Evolutionary conservation across 2,888 invertebrate species (phyloP), one percentile per base, ranked within the genome.

Genomic region (Apoda limacodes): DNA sequence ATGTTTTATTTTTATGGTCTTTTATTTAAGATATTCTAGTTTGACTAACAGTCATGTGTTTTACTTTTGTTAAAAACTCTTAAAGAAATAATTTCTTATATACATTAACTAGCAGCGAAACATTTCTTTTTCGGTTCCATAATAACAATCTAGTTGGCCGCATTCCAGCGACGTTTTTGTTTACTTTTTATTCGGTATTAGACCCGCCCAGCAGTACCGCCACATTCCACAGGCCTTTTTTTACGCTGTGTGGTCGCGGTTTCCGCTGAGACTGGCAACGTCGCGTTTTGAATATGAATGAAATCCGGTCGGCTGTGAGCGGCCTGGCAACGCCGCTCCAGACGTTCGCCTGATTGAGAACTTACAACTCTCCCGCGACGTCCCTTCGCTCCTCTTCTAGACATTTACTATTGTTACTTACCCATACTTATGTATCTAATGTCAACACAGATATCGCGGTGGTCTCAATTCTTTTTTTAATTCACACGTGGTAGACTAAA

Each of bases 231-330:
- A 70, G 64, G 66, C 76, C 65, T 67, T 72, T 78, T 78, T 76
- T 80, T 80, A 78, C 75, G 70, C 56, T 75, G 75, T 74, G 76
- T 75, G 75, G 75, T 74, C 78, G 78, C 72, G 72, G 76, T 80
- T 80, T 80, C 80, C 80, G 80, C 69, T 67, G 75, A 62, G 62
- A 66, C 66, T 74, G 76, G 80, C 78, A 78, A 80, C 78, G 74
- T 60, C 74, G 76, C 74, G 60, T 65, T 62, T 76, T 67, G 78
- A 74, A 80, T 80, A 80, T 80, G 80, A 80, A 80, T 80, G 80
- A 80, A 78, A 76, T 72, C 78, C 74, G 69, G 75, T 72, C 69
- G 71, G 54, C 67, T 52, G 62, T 57, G 70, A 55, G 48, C 76
- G 66, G 70, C 35, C 54, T 44, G 80, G 80, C 80, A 80, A 80